A percentile compares a stretch with the other conserved stretches of the same genome.
Evolutionary conservation across 1,140 invertebrate species (phyloP).

Genomic region (Lucilia sericata): DNA sequence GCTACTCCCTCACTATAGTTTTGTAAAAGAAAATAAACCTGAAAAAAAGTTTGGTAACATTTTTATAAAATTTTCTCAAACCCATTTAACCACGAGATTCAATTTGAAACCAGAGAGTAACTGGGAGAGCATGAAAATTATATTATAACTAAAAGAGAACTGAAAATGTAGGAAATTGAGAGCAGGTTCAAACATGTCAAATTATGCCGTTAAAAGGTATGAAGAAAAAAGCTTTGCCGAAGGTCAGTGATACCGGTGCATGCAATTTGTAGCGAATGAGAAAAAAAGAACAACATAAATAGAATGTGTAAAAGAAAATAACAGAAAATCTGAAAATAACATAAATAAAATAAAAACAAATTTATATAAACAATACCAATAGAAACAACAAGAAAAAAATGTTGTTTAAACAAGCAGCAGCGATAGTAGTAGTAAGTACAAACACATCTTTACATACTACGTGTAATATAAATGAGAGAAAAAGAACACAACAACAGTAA

Average conservation of each 20-base stretch:
- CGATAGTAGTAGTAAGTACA: no score
- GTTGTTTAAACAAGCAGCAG: background rate
- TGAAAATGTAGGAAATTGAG: background rate
- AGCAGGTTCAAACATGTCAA: background rate
- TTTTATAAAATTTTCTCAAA: background rate
- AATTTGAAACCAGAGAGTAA: background rate
- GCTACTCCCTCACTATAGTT: background rate
- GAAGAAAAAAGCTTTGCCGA: constrained; percentile 32
- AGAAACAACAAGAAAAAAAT: background rate
- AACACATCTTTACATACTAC: no score
- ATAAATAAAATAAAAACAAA: background rate
- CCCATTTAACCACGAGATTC: background rate
- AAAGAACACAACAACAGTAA: no score
- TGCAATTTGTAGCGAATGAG: background rate
- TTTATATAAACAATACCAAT: constrained; percentile 10
- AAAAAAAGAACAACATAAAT: background rate
- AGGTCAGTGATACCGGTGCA: constrained; percentile 39
- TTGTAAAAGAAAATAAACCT: background rate
- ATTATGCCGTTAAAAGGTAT: constrained; percentile 11
- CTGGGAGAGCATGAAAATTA: no score
- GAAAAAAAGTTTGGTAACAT: background rate
- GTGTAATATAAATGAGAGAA: no score
- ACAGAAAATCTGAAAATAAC: background rate
- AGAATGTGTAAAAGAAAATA: constrained; percentile 4
- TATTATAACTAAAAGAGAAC: background rate